phyloP scores from a whole-genome alignment of 2,888 invertebrate species.

The Ophioninae sp. region DNA sequence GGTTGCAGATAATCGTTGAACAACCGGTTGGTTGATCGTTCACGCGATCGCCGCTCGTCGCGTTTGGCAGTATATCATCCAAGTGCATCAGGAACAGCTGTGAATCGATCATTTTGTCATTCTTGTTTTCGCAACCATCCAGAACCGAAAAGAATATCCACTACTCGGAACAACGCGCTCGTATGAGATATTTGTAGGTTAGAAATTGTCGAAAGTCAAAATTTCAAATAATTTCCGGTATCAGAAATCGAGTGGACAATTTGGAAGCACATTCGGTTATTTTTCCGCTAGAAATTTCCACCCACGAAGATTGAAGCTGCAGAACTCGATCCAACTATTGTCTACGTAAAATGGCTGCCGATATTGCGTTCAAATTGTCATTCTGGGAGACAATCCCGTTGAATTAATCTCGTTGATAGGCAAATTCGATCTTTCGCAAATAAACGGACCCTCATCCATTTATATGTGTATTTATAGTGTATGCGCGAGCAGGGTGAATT shows the following conservation, averaged over 20 bases:
- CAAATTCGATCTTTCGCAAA: slow-evolving; percentile 42
- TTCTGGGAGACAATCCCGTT: slow-evolving; percentile 18
- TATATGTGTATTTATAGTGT: background rate
- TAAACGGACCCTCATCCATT: background rate
- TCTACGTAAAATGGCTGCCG: slow-evolving; percentile 14
- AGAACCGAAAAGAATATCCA: background rate
- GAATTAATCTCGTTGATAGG: slow-evolving; percentile 37
- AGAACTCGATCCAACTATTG: slow-evolving; percentile 21
- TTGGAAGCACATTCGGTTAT: background rate
- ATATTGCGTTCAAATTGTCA: slow-evolving; percentile 45
- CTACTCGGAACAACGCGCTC: background rate
- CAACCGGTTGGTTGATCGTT: slow-evolving; percentile 86
- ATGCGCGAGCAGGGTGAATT: too few species aligned
- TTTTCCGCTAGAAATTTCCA: too few species aligned
- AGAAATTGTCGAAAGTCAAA: background rate
- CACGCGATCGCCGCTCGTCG: slow-evolving; percentile 76
- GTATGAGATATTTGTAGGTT: too few species aligned
- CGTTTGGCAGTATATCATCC: slow-evolving; percentile 89
- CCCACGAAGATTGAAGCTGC: background rate
- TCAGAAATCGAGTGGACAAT: background rate
- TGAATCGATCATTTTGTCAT: slow-evolving; percentile 57
- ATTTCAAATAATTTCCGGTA: background rate
- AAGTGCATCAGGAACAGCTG: slow-evolving; percentile 93
- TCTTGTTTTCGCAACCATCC: background rate
- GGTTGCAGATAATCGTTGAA: slow-evolving; percentile 89